phyloP scores from a whole-genome alignment of 1,140 invertebrate species.

The Pseudobourletiella spinata region DNA sequence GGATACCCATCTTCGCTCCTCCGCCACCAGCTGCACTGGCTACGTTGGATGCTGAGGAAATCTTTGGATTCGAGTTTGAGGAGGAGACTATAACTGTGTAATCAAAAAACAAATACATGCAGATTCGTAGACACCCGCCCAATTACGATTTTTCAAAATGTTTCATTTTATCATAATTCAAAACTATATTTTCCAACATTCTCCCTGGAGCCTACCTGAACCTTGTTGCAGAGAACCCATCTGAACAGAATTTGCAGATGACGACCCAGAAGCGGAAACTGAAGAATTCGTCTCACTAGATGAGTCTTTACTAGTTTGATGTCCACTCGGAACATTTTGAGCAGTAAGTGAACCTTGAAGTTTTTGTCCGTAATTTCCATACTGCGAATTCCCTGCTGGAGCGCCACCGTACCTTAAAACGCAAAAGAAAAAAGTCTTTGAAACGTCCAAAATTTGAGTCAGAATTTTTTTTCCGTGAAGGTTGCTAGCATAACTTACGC shows the following conservation, averaged over 20 bases:
- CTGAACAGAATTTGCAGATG: slow-evolving; percentile 23
- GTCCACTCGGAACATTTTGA: slow-evolving; percentile 13
- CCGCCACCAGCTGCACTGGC: slow-evolving; percentile 1
- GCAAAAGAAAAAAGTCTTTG: too few relatives aligned
- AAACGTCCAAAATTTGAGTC: too few relatives aligned
- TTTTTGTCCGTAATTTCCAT: slow-evolving; percentile 25
- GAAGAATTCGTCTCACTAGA: slow-evolving; percentile 18
- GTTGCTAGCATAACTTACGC: too few relatives aligned
- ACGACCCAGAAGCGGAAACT: slow-evolving; percentile 18
- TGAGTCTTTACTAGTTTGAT: slow-evolving; percentile 15
- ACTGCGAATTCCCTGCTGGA: slow-evolving; percentile 24
- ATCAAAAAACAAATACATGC: too few relatives aligned
- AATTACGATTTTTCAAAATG: too few relatives aligned
- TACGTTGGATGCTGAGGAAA: slow-evolving; percentile 17
- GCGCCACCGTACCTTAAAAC: slow-evolving; percentile 21
- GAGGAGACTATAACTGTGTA: slow-evolving; percentile 19
- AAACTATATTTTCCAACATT: too few relatives aligned
- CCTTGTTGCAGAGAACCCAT: slow-evolving; percentile 26
- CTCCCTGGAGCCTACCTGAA: slow-evolving; percentile 28
- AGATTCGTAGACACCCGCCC: too few relatives aligned
- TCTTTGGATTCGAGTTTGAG: slow-evolving; percentile 25
- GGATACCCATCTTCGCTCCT: slow-evolving; percentile 28
- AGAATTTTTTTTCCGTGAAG: too few relatives aligned
- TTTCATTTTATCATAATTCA: too few relatives aligned
- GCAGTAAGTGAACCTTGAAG: slow-evolving; percentile 13